Base-by-base conservation (phyloP, 2,888 invertebrate genomes). In the Apodemia zela region DNA sequence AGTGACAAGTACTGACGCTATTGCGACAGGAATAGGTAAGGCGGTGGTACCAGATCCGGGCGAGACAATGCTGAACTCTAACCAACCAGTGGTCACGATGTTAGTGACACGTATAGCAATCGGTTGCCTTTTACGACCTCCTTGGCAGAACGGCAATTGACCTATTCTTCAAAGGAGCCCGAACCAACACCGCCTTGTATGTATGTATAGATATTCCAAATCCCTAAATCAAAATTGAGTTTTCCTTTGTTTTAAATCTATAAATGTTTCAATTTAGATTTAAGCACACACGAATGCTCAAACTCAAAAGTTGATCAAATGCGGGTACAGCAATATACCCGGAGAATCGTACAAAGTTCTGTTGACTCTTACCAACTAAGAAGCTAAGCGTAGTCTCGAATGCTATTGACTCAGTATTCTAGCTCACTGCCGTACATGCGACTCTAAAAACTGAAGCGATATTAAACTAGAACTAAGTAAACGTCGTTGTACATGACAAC, bases 291-390 rank as follows among this genome's bases (percentile, higher is more conserved):
- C 15, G 42, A 42, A 15, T 42, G 15, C 15, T 15, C 15, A 42
- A 42, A 42, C 42, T 42, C 42, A 15, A 42, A 49, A 49, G 49
- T 18, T 49, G 18, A 17, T 18, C 15, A 42, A 49, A 49, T 49
- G 49, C 49, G 49, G 49, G 49, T 11, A 18, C 5, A 15, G 42
- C 42, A 42, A 15, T 42, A 49, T 49, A 49, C 49, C 13, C 49
- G 2, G 3, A 15, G 42, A 45, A 45, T n/a, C 42, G 45, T 17
- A 57, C 38, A 42, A n/a, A 18, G 18, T 42, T 57, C 15, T 60
- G 62, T 62, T 62, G 57, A 45, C 62, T 58, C 54, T 42, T 42
- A 25, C 29, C 58, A 62, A 49, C 60, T 60, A 47, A 62, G 62
- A n/a, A 42, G 25, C 58, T 47, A 47, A 59, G 47, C 13, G 33